Evolutionary conservation across 2,797 vertebrate species (phyloP), one percentile per base, ranked within the genome.

Genomic region (Channallabes apus): DNA sequence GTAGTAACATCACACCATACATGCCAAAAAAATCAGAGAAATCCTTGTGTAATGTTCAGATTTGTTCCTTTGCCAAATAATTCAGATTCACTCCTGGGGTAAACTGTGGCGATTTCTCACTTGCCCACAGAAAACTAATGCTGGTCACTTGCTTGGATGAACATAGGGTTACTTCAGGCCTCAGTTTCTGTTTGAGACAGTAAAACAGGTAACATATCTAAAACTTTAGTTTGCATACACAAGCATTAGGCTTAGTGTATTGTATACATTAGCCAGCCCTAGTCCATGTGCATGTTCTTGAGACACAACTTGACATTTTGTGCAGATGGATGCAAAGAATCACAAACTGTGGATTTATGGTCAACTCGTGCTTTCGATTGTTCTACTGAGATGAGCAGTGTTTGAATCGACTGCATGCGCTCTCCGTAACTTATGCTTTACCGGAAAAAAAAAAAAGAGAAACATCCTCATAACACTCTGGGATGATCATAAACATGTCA

Each of bases 101-200:
- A 77, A 77, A 58, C 11, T 6, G 6, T 56, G 51, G 46, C 6
- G 14, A 27, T 18, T 75, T 51, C 14, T 1, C 38, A 27, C 14
- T 46, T 24, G 4, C 51, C 69, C 41, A 72, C 22, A 46, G 69
- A 51, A 51, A n/a, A 41, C 35, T 2, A 73, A 18, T 9, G 3
- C 3, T 14, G n/a, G 73, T 32, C 38, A 62, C 59, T 41, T 79
- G 79, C 79, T 81, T 29, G 18, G 4, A 46, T 81, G 79, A 81
- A 81, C 41, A 27, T 32, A 51, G 79, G 15, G 64, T 81, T 72
- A 82, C 68, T 86, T 75, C 68, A 84, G 87, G 84, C 87, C 85
- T 88, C 88, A 87, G 87, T 89, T 89, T 89, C 84, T 69, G 79
- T 69, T 82, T 89, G 59, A 38, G 22, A 46, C 78, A 86, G 82